These are phyloP conservation scores for Megamerina dolium DNA, from an alignment of 2,888 invertebrate species.

Conservation along the genomic window DNA sequence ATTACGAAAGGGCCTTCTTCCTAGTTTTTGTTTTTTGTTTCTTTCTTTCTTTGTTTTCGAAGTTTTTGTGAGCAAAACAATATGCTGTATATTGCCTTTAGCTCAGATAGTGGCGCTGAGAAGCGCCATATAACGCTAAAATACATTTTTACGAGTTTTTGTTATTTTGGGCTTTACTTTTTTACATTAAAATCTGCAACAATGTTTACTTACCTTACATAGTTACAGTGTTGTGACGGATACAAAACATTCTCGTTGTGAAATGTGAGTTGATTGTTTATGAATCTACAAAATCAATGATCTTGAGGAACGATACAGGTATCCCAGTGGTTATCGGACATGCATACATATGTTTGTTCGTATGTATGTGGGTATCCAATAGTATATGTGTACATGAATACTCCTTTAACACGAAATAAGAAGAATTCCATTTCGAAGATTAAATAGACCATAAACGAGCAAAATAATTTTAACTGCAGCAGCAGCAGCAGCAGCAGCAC, in stretches of 20 bases:
- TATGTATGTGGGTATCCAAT: no score
- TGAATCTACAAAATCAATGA: constrained; percentile 15
- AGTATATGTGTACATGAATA: no score
- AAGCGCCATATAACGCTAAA: constrained; percentile 41
- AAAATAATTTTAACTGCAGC: constrained; percentile 14
- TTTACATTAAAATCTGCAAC: constrained; percentile 19
- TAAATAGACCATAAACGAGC: constrained; percentile 18
- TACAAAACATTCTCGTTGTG: background rate
- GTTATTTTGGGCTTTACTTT: constrained; percentile 3
- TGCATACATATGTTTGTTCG: no score
- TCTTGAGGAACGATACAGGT: constrained; percentile 6
- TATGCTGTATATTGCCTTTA: background rate
- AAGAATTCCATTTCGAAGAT: constrained; percentile 14
- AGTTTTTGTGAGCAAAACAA: no score
- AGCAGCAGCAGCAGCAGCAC: background rate
- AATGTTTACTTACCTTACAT: constrained; percentile 19
- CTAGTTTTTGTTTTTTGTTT: no score
- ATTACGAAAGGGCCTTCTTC: no score
- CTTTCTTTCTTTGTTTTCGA: no score
- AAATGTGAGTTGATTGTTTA: constrained; percentile 14
- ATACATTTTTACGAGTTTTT: constrained; percentile 37
- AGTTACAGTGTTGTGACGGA: no score
- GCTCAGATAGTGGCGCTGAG: constrained; percentile 31
- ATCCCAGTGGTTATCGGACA: background rate
- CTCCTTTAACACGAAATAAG: no score